Conservation (phyloP, 2,797 vertebrate genomes). For the Chromobotia macracanthus region DNA sequence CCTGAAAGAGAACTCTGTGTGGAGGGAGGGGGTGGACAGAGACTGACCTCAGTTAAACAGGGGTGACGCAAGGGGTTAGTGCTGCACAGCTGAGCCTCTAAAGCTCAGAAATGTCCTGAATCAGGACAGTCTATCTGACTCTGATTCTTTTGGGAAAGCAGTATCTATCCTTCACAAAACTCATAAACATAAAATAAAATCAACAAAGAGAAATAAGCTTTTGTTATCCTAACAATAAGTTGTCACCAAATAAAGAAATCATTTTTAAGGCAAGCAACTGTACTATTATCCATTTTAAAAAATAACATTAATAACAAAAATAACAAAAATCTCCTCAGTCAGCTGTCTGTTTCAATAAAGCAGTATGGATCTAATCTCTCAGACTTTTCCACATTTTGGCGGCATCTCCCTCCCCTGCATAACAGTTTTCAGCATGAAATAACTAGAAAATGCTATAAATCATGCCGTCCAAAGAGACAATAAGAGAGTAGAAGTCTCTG, state of each 20-base stretch:
- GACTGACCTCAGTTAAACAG: conserved; percentile 46
- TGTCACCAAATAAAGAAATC: too few relatives aligned
- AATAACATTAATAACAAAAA: too few relatives aligned
- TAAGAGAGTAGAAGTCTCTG: conserved; percentile 10
- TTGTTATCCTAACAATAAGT: too few relatives aligned
- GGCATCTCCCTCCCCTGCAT: conserved; percentile 21
- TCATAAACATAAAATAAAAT: neutral
- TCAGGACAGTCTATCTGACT: conserved; percentile 25
- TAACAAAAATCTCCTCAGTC: conserved; percentile 70
- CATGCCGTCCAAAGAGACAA: neutral
- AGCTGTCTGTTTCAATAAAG: conserved; percentile 69
- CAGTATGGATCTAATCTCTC: conserved; percentile 76
- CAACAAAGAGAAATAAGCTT: neutral
- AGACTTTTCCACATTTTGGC: conserved; percentile 68
- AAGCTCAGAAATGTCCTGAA: conserved; percentile 48
- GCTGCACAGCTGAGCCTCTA: conserved; percentile 35
- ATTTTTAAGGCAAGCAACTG: too few relatives aligned
- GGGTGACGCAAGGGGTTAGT: conserved; percentile 48
- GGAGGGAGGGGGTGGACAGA: conserved; percentile 24
- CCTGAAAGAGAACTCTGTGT: conserved; percentile 29
- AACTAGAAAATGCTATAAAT: conserved; percentile 23
- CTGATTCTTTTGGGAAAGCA: neutral
- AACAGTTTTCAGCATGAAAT: conserved; percentile 16
- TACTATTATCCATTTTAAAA: conserved; percentile 63
- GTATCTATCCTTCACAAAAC: neutral